A percentile compares a stretch with the other conserved stretches of the same genome.
These are phyloP conservation scores for Tinea semifulvella DNA, from an alignment of 2,888 invertebrate genomes.

Conservation along the genomic window DNA sequence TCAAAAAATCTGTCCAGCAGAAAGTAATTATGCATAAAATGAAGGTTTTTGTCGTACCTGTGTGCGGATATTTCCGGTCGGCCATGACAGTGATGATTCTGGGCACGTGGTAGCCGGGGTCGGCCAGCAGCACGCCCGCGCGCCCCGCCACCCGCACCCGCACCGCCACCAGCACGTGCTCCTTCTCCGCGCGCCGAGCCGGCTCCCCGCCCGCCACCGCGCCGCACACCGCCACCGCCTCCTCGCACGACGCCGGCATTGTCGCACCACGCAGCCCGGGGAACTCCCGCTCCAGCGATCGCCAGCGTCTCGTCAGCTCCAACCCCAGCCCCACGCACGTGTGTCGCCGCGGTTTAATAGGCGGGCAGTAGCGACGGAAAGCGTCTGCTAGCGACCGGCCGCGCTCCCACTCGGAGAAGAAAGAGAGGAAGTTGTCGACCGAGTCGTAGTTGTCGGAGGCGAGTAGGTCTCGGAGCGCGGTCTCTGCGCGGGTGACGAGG, in stretches of 20 bases:
- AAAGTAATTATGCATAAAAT: too few species aligned
- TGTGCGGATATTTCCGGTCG: conserved; percentile 86
- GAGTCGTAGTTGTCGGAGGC: conserved; percentile 91
- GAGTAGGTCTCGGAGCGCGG: conserved; percentile 80
- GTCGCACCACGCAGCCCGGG: conserved; percentile 71
- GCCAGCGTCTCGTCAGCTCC: conserved; percentile 76
- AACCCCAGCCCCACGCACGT: conserved; percentile 90
- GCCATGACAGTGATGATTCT: conserved; percentile 87
- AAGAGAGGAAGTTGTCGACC: conserved; percentile 81
- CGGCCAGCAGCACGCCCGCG: conserved; percentile 80
- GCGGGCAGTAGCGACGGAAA: conserved; percentile 80
- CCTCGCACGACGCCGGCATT: conserved; percentile 85
- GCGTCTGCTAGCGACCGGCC: conserved; percentile 72
- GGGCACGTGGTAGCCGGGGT: conserved; percentile 92
- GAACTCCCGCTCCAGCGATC: conserved; percentile 65
- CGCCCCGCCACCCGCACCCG: conserved; percentile 78
- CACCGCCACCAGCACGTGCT: conserved; percentile 85
- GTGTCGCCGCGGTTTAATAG: conserved; percentile 79
- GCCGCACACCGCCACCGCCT: conserved; percentile 73
- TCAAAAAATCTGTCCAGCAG: too few species aligned
- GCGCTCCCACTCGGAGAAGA: conserved; percentile 59
- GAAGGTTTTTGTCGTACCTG: conserved; percentile 60
- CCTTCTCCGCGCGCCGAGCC: conserved; percentile 80
- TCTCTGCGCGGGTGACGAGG: conserved; percentile 81
- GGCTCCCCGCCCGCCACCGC: conserved; percentile 64